phyloP scores from a whole-genome alignment of 2,113 vertebrate genomes.

The Tiliqua scincoides region DNA sequence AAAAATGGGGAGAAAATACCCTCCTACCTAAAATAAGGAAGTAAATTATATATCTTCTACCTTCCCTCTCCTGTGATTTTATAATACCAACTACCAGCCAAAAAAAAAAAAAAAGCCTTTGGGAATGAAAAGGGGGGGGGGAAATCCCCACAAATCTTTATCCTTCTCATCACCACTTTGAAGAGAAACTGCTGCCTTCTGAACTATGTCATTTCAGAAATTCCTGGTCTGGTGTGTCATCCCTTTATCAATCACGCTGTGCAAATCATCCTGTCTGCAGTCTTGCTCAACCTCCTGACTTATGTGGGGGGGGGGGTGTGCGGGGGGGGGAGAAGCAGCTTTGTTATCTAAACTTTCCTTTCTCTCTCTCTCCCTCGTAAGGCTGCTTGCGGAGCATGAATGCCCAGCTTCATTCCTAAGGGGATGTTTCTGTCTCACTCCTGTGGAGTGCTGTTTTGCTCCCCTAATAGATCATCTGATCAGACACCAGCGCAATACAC shows the following conservation, averaged over 20 bases:
- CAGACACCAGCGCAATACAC: not conserved
- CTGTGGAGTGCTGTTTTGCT: not conserved
- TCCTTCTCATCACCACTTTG: not conserved
- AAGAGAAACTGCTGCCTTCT: slow-evolving; percentile 20
- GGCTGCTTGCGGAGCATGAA: not conserved
- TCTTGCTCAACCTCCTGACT: not conserved
- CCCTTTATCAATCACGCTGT: slow-evolving; percentile 29
- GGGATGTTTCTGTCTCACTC: not conserved
- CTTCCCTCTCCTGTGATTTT: not conserved
- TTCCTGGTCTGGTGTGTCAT: not conserved
- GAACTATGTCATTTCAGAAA: slow-evolving; percentile 29
- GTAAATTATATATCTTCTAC: not conserved
- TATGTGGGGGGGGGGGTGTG: not conserved
- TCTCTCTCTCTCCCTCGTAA: not conserved
- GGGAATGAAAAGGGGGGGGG: not conserved
- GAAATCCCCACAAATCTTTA: not conserved
- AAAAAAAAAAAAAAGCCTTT: not conserved
- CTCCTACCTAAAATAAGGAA: not conserved
- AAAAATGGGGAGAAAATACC: not conserved
- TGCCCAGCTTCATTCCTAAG: not conserved
- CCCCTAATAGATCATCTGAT: slow-evolving; percentile 10
- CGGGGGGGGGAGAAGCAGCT: not conserved
- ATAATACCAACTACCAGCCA: not conserved
- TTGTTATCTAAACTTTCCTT: not conserved
- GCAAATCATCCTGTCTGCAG: slow-evolving; percentile 22